phyloP scores from a whole-genome alignment of 2,113 vertebrate species.

The Urocolius indicus region DNA sequence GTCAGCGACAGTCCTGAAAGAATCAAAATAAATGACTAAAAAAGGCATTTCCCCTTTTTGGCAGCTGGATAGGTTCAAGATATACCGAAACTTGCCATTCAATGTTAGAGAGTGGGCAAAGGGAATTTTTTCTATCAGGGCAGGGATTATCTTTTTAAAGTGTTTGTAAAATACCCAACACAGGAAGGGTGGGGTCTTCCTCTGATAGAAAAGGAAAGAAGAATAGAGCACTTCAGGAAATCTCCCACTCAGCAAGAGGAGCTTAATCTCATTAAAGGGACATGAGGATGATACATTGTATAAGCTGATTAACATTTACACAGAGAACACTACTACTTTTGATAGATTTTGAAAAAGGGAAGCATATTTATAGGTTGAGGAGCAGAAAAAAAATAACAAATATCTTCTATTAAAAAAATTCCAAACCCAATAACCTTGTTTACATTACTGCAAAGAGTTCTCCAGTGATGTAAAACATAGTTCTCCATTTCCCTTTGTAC shows the following conservation, averaged over 20 bases:
- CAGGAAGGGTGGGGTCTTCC: conserved; percentile 29
- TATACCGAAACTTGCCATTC: neutral
- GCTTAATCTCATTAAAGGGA: conserved; percentile 58
- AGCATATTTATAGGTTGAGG: neutral
- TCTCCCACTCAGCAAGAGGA: neutral
- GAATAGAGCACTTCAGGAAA: conserved; percentile 25
- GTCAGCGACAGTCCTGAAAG: neutral
- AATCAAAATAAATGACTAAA: neutral
- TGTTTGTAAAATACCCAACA: neutral
- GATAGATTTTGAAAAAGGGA: neutral
- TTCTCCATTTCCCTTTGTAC: neutral
- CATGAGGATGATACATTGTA: conserved; percentile 9
- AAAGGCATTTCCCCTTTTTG: neutral
- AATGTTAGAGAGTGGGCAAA: neutral
- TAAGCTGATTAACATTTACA: conserved; percentile 48
- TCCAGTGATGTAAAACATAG: neutral
- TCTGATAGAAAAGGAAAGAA: neutral
- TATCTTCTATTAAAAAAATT: neutral
- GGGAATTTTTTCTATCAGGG: neutral
- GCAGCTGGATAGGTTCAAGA: neutral
- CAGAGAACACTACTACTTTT: conserved; percentile 11
- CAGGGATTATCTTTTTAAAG: neutral
- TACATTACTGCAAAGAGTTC: neutral
- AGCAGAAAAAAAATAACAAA: neutral
- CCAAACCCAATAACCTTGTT: neutral